Base-by-base conservation (phyloP, 1,140 invertebrate genomes). In the Apis laboriosa region DNA sequence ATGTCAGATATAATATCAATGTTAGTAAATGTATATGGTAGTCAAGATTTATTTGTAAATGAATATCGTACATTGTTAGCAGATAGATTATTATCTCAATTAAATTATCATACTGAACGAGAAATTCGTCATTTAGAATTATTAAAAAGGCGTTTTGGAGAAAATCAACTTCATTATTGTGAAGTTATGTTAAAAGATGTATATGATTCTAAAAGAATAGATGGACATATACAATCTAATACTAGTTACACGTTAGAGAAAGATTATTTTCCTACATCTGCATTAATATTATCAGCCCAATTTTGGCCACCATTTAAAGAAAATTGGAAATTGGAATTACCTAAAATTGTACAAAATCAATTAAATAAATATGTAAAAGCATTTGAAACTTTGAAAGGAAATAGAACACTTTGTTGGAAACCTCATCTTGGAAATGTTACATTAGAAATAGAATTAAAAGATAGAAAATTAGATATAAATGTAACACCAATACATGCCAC, bases 121-220 rank as follows among this genome's bases (percentile, higher is more conserved):
- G 99, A 99, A 95, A 97, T 99, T 80, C 96, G 98, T 74, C 99
- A 99, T 92, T 94, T 99, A 51, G 99, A 99, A 93, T 94, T 99
- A 71, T 92, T 99, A 9, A 99, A 99, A 95, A 95, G 99, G 61
- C 95, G 97, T 80, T 99, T 99, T 95, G 99, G 99, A 1, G 99
- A 99, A 92, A 96, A 98, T 49, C 97, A 99, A 88, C 94, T 99
- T 56, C 98, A 99, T 94, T 98, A 97, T 86, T 99, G 99, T 95
- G 99, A 99, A 95, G 99, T 99, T 0, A 99, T 99, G 99, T 93
- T 99, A 51, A 99, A 99, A 92, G 99, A 99, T 93, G 97, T 99
- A 21, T 97, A 96, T 15, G 98, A 99, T 91, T 97, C 97, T 0
- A 97, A 97, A 85, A 95, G 97, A 87, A 98, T 99, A 64, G 99